Evolutionary conservation across 2,888 invertebrate species (phyloP).

Genomic region (Liodrosophila aerea): DNA sequence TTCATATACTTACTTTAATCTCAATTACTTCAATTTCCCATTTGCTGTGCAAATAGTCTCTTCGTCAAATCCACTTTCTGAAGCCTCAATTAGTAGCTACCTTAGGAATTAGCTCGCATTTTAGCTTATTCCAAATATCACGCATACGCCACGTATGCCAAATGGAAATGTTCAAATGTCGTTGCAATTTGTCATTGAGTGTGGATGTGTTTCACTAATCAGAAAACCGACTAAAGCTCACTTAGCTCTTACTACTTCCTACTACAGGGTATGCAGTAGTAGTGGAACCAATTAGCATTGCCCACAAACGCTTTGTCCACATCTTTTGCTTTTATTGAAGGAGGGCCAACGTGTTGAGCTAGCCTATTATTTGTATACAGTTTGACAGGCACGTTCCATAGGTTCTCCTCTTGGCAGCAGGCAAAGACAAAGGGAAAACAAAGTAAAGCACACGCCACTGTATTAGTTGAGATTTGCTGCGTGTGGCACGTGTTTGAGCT

Average conservation of each 20-base stretch:
- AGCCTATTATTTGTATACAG: conserved; percentile 38
- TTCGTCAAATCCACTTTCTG: conserved; percentile 10
- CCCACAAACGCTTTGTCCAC: conserved; percentile 24
- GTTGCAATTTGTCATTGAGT: neutral
- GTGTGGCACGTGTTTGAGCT: conserved; percentile 51
- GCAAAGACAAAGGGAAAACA: neutral
- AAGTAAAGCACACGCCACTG: conserved; percentile 30
- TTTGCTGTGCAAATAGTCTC: conserved; percentile 25
- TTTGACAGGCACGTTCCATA: conserved; percentile 53
- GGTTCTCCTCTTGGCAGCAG: conserved; percentile 7
- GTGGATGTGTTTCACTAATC: too few relatives aligned
- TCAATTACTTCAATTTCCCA: conserved; percentile 2
- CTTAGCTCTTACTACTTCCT: neutral
- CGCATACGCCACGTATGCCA: conserved; percentile 34
- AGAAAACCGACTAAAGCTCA: neutral
- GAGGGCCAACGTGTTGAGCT: conserved; percentile 31
- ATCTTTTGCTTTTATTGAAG: too few relatives aligned
- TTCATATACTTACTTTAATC: too few relatives aligned
- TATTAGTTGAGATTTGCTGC: conserved; percentile 59
- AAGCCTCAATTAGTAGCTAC: conserved; percentile 36
- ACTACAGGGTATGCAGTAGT: conserved; percentile 6
- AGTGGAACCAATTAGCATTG: conserved; percentile 55
- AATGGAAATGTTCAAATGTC: too few relatives aligned
- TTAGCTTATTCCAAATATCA: conserved; percentile 17
- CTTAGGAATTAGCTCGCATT: conserved; percentile 7